These are phyloP conservation scores for Morelia viridis DNA, from an alignment of 2,797 vertebrate genomes.

Conservation along the genomic window DNA sequence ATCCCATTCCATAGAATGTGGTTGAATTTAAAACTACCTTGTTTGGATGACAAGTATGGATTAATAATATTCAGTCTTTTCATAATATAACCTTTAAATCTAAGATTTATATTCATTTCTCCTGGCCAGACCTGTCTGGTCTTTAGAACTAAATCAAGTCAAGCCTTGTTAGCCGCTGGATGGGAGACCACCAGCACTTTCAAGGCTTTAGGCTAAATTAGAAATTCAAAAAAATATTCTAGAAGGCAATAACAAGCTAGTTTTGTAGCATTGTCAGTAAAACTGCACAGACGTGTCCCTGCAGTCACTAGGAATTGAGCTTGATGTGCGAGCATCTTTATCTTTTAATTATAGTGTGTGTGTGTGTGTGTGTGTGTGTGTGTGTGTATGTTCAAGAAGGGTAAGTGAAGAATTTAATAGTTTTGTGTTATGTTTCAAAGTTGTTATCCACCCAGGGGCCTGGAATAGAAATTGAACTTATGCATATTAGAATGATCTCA, in stretches of 20 bases:
- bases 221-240: not conserved
- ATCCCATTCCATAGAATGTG: not conserved
- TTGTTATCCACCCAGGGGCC: not conserved
- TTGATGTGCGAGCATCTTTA: not conserved
- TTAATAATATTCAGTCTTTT: not conserved
- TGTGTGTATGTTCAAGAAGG: not conserved
- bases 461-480: constrained; percentile 2
- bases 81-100: not conserved
- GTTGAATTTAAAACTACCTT: not conserved
- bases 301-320: not conserved
- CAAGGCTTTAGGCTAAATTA: not conserved
- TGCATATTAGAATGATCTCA: constrained; percentile 20
- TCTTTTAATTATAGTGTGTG: not conserved
- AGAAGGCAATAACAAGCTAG: not conserved
- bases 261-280: not conserved
- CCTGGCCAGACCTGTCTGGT: not conserved
- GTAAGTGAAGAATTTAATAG: not conserved
- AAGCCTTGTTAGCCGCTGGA: not conserved
- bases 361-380: not conserved
- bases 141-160: not conserved
- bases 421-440: constrained; percentile 12
- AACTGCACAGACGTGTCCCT: not conserved
- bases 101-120: not conserved
- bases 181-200: not conserved
- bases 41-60: not conserved